Evolutionary conservation across 37 sponge, comb jelly and placozoan genomes (phyloP).

Genomic region (Dysidea cf. avara): DNA sequence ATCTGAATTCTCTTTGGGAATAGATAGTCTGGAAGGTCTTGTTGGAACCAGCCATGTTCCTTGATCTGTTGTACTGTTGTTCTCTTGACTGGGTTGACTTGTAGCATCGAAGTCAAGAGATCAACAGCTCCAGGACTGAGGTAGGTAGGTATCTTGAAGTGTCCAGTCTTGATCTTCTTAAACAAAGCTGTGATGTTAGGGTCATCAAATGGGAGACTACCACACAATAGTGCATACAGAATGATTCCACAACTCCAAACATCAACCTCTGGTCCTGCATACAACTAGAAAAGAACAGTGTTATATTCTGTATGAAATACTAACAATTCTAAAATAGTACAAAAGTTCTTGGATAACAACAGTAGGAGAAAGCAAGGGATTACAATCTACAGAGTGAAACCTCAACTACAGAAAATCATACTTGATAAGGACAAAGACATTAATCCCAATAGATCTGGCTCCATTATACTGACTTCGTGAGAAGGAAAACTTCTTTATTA

Average conservation of each 20-base stretch:
- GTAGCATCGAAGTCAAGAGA: conserved; percentile 84
- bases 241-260: conserved; percentile 98
- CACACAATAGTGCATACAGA: conserved; percentile 92
- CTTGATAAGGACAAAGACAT: too few relatives aligned
- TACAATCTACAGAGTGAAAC: too few relatives aligned
- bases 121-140: conserved; percentile 58
- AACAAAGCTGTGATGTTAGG: conserved; percentile 81
- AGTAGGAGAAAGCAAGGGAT: too few relatives aligned
- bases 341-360: too few relatives aligned
- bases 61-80: conserved; percentile 79
- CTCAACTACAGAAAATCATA: too few relatives aligned
- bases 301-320: too few relatives aligned
- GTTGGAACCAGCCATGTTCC: conserved; percentile 75
- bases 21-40: conserved; percentile 76
- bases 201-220: conserved; percentile 95
- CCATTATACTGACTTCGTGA: too few relatives aligned
- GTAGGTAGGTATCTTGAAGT: conserved; percentile 75
- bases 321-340: too few relatives aligned
- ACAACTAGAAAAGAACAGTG: too few relatives aligned
- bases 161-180: conserved; percentile 87
- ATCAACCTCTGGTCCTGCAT: conserved; percentile 90
- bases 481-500: too few relatives aligned
- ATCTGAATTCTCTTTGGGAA: conserved; percentile 47
- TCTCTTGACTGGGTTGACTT: conserved; percentile 88
- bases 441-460: too few relatives aligned